Percentiles rank a stretch among this genome's conserved stretches.
These are phyloP conservation scores for Agraylea sexmaculata DNA, from an alignment of 1,140 invertebrate genomes.

Conservation along the genomic window DNA sequence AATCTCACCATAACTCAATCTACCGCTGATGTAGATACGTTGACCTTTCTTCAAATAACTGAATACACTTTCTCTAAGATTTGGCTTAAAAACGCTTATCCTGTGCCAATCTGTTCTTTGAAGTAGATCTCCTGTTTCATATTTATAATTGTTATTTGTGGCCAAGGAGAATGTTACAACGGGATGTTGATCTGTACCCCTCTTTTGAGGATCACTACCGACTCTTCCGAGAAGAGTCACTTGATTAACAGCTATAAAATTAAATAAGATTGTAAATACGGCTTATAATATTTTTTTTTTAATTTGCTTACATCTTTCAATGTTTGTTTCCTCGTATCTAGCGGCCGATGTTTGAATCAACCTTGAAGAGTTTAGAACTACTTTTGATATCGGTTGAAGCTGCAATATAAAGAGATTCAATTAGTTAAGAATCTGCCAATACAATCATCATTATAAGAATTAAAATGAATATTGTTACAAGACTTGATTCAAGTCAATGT, in stretches of 20 bases:
- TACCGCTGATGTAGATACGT: conserved; percentile 70
- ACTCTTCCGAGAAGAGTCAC: conserved; percentile 77
- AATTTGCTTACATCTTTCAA: conserved; percentile 15
- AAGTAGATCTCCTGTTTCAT: conserved; percentile 61
- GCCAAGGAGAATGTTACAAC: conserved; percentile 83
- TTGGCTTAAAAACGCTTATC: conserved; percentile 76
- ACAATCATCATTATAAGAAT: no score
- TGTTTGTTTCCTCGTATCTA: conserved; percentile 7
- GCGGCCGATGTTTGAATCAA: no score
- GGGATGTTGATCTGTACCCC: conserved; percentile 70
- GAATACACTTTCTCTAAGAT: conserved; percentile 63
- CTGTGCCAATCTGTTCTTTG: conserved; percentile 88
- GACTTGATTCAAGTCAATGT: no score
- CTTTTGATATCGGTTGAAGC: no score
- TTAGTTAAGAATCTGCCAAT: no score
- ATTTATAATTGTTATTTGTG: conserved; percentile 75
- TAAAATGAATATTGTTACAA: no score
- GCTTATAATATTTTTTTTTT: neutral
- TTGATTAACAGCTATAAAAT: conserved; percentile 69
- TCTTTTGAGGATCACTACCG: conserved; percentile 72
- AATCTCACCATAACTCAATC: conserved; percentile 75
- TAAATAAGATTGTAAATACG: conserved; percentile 6
- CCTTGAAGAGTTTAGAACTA: no score
- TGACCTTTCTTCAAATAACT: conserved; percentile 78
- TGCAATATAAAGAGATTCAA: no score